Evolutionary conservation across 2,888 invertebrate genomes (phyloP).

Genomic region (Dolomedes plantarius): DNA sequence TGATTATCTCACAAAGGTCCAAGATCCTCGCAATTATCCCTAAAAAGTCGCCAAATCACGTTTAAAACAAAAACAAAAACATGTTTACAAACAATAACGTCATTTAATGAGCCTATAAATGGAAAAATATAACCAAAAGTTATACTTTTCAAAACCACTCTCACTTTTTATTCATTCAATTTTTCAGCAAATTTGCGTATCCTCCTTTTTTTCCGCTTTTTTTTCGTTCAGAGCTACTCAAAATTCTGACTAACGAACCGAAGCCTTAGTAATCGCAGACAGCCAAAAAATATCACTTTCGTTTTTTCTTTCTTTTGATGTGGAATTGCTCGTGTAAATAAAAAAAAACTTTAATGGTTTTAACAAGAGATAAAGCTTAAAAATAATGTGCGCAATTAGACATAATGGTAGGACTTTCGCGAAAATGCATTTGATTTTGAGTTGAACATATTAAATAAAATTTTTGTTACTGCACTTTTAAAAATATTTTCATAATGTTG

Average conservation of each 20-base stretch:
- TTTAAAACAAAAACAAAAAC: neutral
- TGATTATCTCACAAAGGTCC: too few relatives aligned
- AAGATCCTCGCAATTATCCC: too few relatives aligned
- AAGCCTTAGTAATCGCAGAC: neutral
- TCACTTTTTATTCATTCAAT: slow-evolving; percentile 1
- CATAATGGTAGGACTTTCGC: slow-evolving; percentile 10
- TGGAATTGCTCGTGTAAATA: slow-evolving; percentile 11
- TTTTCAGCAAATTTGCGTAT: neutral
- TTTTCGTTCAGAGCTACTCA: neutral
- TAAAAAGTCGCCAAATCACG: too few relatives aligned
- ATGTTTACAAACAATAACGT: slow-evolving; percentile 5
- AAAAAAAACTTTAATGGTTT: slow-evolving; percentile 12
- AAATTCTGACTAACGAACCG: slow-evolving; percentile 14
- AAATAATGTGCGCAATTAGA: slow-evolving; percentile 17
- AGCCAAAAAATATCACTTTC: slow-evolving; percentile 18
- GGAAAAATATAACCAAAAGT: neutral
- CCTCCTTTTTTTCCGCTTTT: neutral
- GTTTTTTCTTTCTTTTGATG: slow-evolving; percentile 1
- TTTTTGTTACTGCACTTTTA: too few relatives aligned
- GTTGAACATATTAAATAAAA: neutral
- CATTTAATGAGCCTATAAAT: neutral
- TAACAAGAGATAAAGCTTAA: slow-evolving; percentile 16
- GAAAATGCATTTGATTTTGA: slow-evolving; percentile 1
- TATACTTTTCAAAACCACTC: slow-evolving; percentile 5
- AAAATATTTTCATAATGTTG: too few relatives aligned